Base-by-base conservation (phyloP, 2,797 vertebrate species). In the Pelobates cultripes region DNA sequence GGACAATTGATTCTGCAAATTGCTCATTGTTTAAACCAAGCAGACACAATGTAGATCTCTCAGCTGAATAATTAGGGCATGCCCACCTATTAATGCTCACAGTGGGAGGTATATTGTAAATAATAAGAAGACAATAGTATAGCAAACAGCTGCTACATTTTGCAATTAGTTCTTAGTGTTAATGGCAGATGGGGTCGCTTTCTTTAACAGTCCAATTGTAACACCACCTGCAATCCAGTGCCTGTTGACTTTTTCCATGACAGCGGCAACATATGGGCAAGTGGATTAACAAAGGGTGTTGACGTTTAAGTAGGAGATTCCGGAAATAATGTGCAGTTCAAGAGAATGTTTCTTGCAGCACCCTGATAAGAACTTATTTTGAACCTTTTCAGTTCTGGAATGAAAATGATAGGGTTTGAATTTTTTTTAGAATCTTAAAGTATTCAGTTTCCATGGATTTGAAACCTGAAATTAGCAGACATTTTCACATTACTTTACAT, bases 211-310 rank as follows among this genome's bases (percentile, higher is more conserved):
- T 9, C 40, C 70, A 66, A 9, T 72, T 53, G 53, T 77, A 43
- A 5, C n/a, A 17, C 45, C 75, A 74, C 57, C 81, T 74, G 75
- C 40, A 68, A 40, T 17, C 12, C 43, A 41, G 5, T n/a, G 47
- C 12, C 43, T 42, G 40, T 41, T 13, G 12, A 41, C 51, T 2
- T 47, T 8, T 41, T 7, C n/a, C 17, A 41, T 7, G n/a, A 28
- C 17, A 28, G 14, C 6, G 61, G 17, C 61, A 40, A 64, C 61
- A 64, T 64, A 64, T 64, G 61, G 61, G 1, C 61, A 7, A 64
- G 5, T 17, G 3, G 61, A 64, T 14, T 17, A 40, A n/a, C 10
- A 64, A 64, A 64, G n/a, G 10, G 47, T 51, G 47, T 1, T 4
- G 17, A 64, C 3, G 61, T 40, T 64, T 40, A 7, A 4, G 5